A percentile compares a stretch with the other conserved stretches of the same genome.
These are phyloP conservation scores for Icerya purchasi DNA, from an alignment of 2,888 invertebrate genomes.

Conservation along the genomic window DNA sequence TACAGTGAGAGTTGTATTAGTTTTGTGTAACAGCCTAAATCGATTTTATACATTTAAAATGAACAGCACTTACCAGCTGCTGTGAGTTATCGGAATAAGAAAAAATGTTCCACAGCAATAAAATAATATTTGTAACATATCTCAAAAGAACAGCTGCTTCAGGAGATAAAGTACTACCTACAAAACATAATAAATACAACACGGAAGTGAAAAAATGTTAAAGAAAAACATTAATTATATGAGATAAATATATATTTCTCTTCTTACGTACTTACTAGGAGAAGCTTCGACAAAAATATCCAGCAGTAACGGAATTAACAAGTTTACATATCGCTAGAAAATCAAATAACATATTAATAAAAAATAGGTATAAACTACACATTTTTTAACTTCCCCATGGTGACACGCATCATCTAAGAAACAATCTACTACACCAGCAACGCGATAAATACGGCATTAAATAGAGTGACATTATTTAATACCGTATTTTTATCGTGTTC, in stretches of 20 bases:
- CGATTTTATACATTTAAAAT: too few relatives aligned
- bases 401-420: too few relatives aligned
- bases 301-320: constrained; percentile 51
- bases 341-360: not conserved
- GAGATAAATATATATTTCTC: too few relatives aligned
- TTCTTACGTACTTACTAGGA: constrained; percentile 27
- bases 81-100: constrained; percentile 13
- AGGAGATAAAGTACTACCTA: constrained; percentile 26
- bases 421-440: too few relatives aligned
- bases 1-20: too few relatives aligned
- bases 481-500: too few relatives aligned
- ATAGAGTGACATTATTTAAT: too few relatives aligned
- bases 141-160: constrained; percentile 43
- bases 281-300: constrained; percentile 68
- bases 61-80: constrained; percentile 12
- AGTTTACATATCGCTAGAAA: constrained; percentile 39
- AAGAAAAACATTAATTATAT: too few relatives aligned
- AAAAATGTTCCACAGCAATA: constrained; percentile 31
- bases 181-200: not conserved
- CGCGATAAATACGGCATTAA: too few relatives aligned
- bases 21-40: too few relatives aligned
- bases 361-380: not conserved
- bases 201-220: not conserved
- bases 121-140: constrained; percentile 38
- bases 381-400: too few relatives aligned